Evolutionary conservation across 1,140 invertebrate genomes (phyloP).

Genomic region (Lamellibrachia luymesi): DNA sequence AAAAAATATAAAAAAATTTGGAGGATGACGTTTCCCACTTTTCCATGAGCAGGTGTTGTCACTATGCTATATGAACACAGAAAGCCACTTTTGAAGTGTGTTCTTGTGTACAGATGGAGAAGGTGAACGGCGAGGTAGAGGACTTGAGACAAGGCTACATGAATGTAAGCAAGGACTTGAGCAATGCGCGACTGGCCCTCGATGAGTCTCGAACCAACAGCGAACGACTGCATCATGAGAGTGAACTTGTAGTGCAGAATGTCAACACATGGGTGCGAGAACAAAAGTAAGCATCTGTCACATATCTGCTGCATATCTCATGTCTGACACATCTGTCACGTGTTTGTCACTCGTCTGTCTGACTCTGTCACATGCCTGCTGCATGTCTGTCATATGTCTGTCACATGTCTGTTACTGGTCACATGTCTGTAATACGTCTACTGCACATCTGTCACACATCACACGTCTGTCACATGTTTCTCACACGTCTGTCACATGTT

Average conservation of each 20-base stretch:
- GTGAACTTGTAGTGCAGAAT: slow-evolving; percentile 55
- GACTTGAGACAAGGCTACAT: slow-evolving; percentile 21
- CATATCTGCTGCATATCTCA: no score
- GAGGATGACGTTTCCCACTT: no score
- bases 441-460: no score
- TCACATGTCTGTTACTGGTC: neutral
- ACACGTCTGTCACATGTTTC: no score
- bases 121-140: slow-evolving; percentile 37
- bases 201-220: slow-evolving; percentile 53
- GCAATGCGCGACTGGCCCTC: slow-evolving; percentile 45
- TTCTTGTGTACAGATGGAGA: slow-evolving; percentile 18
- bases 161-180: slow-evolving; percentile 51
- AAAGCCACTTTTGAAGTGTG: neutral
- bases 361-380: neutral
- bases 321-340: neutral
- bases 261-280: slow-evolving; percentile 56
- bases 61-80: no score
- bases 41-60: no score
- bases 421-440: neutral
- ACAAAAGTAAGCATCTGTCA: slow-evolving; percentile 44
- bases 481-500: no score
- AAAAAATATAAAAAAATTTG: no score
- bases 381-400: neutral
- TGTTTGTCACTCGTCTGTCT: neutral
- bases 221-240: slow-evolving; percentile 53